Base-by-base conservation (phyloP, 2,113 vertebrate genomes). In the Myiozetetes cayanensis region DNA sequence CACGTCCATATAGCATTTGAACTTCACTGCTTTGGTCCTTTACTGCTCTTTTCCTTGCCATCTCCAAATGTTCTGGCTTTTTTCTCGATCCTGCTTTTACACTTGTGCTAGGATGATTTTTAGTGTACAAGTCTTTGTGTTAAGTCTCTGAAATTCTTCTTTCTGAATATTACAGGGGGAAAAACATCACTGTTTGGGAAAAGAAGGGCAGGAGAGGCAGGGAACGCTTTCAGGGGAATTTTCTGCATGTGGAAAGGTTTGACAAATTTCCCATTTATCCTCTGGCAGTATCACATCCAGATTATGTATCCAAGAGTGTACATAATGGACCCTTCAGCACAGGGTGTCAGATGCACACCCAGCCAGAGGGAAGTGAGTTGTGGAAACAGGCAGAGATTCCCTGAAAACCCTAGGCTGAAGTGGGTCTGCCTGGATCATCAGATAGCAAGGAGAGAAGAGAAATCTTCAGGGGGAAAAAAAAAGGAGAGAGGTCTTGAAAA, bases 71-170 rank as follows among this genome's bases (percentile, higher is more conserved):
- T 52, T 79, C 16, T 44, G 47, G 0, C 25, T 37, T 80, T 43
- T 52, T 47, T 59, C 41, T 84, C 0, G 0, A 3, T 85, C 85
- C 55, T 43, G 66, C 8, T 74, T 77, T 71, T 15, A 49, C 37
- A 33, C 0, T 27, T 28, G 8, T 37, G 6, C 10, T 59, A 0
- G 2, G 55, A 20, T 41, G 31, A 7, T 1, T 56, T 75, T 50
- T 25, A 47, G 14, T 10, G 7, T 43, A 33, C 10, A 46, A 49
- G 43, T 49, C 21, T 39, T 43, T 67, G 21, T 44, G 27, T 70
- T 30, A 56, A 41, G 12, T 43, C 27, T 76, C 63, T 46, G 33
- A 84, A 77, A 31, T 19, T 37, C 35, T 52, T 55, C 25, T 31
- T 65, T 41, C 52, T 82, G 21, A 30, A 31, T 24, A 41, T 87